Conservation (phyloP, 2,113 vertebrate genomes). For the western clawed frog (Xenopus tropicalis) region DNA sequence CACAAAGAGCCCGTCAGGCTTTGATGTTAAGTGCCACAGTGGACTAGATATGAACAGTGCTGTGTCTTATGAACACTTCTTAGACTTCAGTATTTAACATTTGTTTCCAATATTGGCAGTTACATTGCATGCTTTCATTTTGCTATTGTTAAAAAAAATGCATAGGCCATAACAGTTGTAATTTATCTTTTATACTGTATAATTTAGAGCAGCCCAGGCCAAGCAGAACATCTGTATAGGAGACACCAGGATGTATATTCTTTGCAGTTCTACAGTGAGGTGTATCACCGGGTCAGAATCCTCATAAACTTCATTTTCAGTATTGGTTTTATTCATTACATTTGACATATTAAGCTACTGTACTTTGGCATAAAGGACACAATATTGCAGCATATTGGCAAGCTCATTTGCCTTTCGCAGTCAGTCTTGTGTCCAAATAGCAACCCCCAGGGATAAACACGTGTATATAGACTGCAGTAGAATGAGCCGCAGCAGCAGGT, state of each 20-base stretch:
- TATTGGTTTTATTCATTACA: constrained; percentile 85
- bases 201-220: constrained; percentile 64
- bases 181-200: constrained; percentile 69
- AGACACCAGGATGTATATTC: constrained; percentile 50
- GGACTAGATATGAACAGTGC: constrained; percentile 50
- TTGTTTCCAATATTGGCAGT: constrained; percentile 68
- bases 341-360: constrained; percentile 94
- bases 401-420: constrained; percentile 96
- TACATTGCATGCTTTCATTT: constrained; percentile 57
- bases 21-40: constrained; percentile 61
- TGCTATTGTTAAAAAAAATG: constrained; percentile 65
- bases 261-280: constrained; percentile 58
- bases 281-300: constrained; percentile 66
- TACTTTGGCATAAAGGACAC: constrained; percentile 94
- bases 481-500: constrained; percentile 96
- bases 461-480: constrained; percentile 85
- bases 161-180: constrained; percentile 56
- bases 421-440: constrained; percentile 89
- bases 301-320: constrained; percentile 70
- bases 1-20: constrained; percentile 51
- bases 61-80: constrained; percentile 44
- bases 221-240: constrained; percentile 67
- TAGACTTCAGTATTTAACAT: constrained; percentile 53
- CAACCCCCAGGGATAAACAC: constrained; percentile 86
- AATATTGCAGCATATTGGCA: constrained; percentile 98